Evolutionary conservation across 1,140 invertebrate genomes (phyloP), one percentile per base, ranked within the genome.

Genomic region (Phortica variegata): DNA sequence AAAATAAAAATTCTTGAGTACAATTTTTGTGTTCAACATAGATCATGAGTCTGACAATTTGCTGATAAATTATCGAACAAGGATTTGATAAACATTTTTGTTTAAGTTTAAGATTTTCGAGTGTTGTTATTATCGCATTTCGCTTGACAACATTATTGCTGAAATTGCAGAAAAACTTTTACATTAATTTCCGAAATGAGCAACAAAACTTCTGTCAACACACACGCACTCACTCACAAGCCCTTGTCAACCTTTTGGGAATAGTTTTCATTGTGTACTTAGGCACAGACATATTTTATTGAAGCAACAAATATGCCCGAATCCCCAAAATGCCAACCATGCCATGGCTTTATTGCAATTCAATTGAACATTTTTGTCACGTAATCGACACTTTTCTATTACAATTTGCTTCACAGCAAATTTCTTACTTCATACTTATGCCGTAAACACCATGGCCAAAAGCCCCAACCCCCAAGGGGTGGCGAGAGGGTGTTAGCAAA

Each of bases 301-400:
- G 63, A 66, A 68, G 62, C 63, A 66, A 62, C 56, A 66, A 68
- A 68, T 62, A 56, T 60, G 56, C 52, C 21, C 43, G 52, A 37
- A 19, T 16, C 21, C 13, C 2, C 10, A 29, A 20, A 31, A 37
- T 29, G 56, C 49, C 52, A 54, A 51, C 58, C 54, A 50, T 56
- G 56, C 58, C 26, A 18, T 26, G 5, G 54, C 61, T 60, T 62
- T 68, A 66, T 60, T 68, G 62, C 60, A 63, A 68, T 69, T 69
- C 58, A 68, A 69, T 68, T 68, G 65, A 60, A 58, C 60, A 68
- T 69, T 68, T 68, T 55, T 68, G 60, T 68, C 65, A 68, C 65
- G 63, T 63, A 68, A 69, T 68, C 65, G 63, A 58, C 62, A 68
- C 63, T 66, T 62, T 66, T 66, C 56, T 68, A 60, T 66, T 66